Evolutionary conservation across 2,113 vertebrate genomes (phyloP), one percentile per base, ranked within the genome.

Genomic region (Osmerus eperlanus): DNA sequence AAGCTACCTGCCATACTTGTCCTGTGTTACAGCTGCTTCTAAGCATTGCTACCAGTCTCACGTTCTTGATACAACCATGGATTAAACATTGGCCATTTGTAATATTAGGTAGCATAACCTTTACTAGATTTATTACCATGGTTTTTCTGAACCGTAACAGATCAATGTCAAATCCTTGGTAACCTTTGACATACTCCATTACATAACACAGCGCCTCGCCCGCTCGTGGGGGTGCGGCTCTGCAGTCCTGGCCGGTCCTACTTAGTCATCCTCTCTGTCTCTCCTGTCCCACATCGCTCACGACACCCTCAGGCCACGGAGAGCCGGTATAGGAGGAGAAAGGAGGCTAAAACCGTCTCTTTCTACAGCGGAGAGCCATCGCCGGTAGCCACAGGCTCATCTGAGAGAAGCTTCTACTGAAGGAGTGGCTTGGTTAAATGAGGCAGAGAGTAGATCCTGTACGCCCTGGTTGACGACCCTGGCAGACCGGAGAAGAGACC

Each of bases 261-360:
- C 41, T 47, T 47, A 47, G 41, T 47, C 41, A 47, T 47, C 41
- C 41, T 12, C 41, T 47, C 41, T 47, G 41, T 47, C 41, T 9
- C 41, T 47, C 41, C 32, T 36, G 32, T 36, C 7, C 32, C 66
- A 58, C 19, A 69, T 52, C 73, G 28, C 23, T 70, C 78, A 74
- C 83, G 75, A 70, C 58, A 76, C 80, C 82, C 75, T 1, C 21
- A 69, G 76, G 75, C 74, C 55, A 73, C 73, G 81, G 73, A 82
- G 82, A 71, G 55, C 62, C 65, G 32, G 59, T 67, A 32, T 19
- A 19, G 1, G 21, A 65, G 61, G 8, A 56, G 55, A 23, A n/a
- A 71, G 51, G 71, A 47, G 59, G 4, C 4, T 73, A 70, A 72
- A 70, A 71, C 71, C 73, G 64, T 36, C 32, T 36, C 41, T 75